phyloP scores from a whole-genome alignment of 2,888 invertebrate species.

The Apodemia hepburni region DNA sequence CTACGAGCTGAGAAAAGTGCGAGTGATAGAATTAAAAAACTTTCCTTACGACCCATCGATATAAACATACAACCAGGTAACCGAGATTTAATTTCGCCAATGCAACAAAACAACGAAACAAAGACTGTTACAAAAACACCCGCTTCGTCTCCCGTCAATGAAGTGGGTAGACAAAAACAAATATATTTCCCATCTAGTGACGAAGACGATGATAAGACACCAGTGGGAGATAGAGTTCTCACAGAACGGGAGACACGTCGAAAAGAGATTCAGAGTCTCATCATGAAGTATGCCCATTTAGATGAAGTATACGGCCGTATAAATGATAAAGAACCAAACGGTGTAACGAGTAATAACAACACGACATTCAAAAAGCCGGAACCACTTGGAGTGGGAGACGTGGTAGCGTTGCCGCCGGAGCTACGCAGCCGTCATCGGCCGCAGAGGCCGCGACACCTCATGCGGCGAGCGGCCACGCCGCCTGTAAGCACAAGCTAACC shows the following conservation, averaged over 20 bases:
- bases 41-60: conserved; percentile 78
- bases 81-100: conserved; percentile 77
- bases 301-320: conserved; percentile 84
- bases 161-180: conserved; percentile 64
- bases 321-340: conserved; percentile 54
- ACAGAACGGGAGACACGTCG: conserved; percentile 89
- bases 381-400: conserved; percentile 62
- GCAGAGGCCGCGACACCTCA: conserved; percentile 68
- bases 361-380: conserved; percentile 46
- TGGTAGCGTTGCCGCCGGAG: conserved; percentile 67
- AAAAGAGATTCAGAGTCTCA: conserved; percentile 90
- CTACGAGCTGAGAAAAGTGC: conserved; percentile 83
- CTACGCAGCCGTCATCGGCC: conserved; percentile 64
- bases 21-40: conserved; percentile 68
- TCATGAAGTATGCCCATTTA: conserved; percentile 90
- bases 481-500: conserved; percentile 76
- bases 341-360: conserved; percentile 41
- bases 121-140: conserved; percentile 55
- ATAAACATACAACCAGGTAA: conserved; percentile 65
- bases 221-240: conserved; percentile 78
- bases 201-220: conserved; percentile 74
- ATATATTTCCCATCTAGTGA: conserved; percentile 73
- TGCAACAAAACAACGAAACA: conserved; percentile 57
- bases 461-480: conserved; percentile 77
- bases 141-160: conserved; percentile 59